Conservation (phyloP, 2,797 vertebrate genomes). For the Rhyacichthys aspro region DNA sequence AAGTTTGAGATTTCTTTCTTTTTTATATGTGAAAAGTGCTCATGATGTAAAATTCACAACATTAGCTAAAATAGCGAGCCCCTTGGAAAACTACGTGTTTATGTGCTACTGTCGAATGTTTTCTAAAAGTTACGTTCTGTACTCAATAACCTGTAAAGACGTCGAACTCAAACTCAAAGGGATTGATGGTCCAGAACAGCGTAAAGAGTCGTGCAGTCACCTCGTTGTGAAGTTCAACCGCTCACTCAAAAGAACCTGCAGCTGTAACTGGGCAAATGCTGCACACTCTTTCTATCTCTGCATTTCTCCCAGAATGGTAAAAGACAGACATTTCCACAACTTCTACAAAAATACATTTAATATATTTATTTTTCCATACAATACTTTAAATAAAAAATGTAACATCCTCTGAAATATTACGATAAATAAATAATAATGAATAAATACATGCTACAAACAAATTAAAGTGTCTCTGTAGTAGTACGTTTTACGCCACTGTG, state of each 20-base stretch:
- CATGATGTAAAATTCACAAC: too few relatives aligned
- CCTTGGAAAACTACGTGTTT: too few relatives aligned
- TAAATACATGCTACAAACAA: conserved; percentile 56
- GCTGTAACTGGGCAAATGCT: not conserved
- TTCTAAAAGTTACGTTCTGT: too few relatives aligned
- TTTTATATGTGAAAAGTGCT: too few relatives aligned
- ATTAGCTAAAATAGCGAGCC: too few relatives aligned
- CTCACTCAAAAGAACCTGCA: conserved; percentile 5
- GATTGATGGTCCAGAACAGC: not conserved
- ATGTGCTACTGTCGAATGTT: too few relatives aligned
- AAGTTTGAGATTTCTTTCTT: too few relatives aligned
- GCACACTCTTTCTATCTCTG: conserved; percentile 11
- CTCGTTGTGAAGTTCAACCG: conserved; percentile 45
- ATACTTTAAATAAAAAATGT: conserved; percentile 37
- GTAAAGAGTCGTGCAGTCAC: conserved; percentile 35
- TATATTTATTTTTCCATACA: conserved; percentile 41
- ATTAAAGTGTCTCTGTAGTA: conserved; percentile 37
- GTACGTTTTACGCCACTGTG: conserved; percentile 5
- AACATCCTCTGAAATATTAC: conserved; percentile 32
- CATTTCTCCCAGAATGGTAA: conserved; percentile 1
- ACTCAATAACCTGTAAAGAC: too few relatives aligned
- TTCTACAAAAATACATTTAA: conserved; percentile 47
- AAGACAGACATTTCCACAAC: conserved; percentile 8
- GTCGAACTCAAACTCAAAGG: not conserved
- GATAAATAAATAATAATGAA: conserved; percentile 62